phyloP scores from a whole-genome alignment of 2,797 vertebrate species.

The Rhinatrema bivittatum region DNA sequence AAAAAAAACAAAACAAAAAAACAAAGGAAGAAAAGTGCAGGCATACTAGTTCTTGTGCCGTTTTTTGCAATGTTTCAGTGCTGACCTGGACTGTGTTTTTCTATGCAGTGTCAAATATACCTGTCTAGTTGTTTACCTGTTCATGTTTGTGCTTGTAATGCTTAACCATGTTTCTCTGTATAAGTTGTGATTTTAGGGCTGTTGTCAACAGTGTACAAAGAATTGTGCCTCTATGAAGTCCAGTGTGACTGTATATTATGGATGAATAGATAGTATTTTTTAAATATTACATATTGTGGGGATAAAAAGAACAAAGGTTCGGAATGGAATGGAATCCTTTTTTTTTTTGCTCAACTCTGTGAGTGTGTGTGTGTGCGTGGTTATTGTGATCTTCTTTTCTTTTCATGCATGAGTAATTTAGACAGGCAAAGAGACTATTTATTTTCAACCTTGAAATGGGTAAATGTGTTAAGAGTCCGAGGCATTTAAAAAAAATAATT shows the following conservation, averaged over 20 bases:
- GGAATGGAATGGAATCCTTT: slow-evolving; percentile 29
- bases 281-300: slow-evolving; percentile 37
- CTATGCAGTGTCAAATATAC: slow-evolving; percentile 89
- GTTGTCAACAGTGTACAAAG: slow-evolving; percentile 76
- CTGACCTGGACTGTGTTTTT: slow-evolving; percentile 86
- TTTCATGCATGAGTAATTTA: slow-evolving; percentile 54
- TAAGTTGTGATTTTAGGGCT: slow-evolving; percentile 72
- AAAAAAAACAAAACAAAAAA: slow-evolving; percentile 12
- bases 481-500: slow-evolving; percentile 44
- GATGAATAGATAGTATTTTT: slow-evolving; percentile 49
- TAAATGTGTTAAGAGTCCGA: slow-evolving; percentile 38
- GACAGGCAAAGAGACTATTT: slow-evolving; percentile 41
- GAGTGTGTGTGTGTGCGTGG: slow-evolving; percentile 55
- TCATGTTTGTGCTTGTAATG: slow-evolving; percentile 82
- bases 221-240: slow-evolving; percentile 83
- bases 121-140: slow-evolving; percentile 71
- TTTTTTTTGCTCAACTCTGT: slow-evolving; percentile 56
- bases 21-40: slow-evolving; percentile 15
- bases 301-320: slow-evolving; percentile 25
- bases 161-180: slow-evolving; percentile 73
- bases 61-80: slow-evolving; percentile 56
- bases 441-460: slow-evolving; percentile 42
- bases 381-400: slow-evolving; percentile 34
- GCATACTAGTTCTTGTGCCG: slow-evolving; percentile 32
- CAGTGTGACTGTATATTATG: slow-evolving; percentile 73